Conservation (phyloP, 2,113 vertebrate genomes). For the Bungarus multicinctus region DNA sequence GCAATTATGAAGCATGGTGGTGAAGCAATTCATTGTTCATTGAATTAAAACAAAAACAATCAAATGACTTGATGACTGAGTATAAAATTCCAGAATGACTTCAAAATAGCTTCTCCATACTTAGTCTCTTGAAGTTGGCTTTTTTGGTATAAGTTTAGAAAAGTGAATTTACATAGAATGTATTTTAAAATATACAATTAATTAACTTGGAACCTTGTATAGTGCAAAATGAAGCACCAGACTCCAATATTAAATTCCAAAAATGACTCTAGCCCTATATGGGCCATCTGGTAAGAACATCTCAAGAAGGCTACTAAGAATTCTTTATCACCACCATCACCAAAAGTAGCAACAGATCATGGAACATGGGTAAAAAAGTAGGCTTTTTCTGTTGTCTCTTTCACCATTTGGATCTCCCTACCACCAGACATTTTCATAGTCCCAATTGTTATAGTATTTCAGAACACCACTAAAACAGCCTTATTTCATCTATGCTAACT, state of each 20-base stretch:
- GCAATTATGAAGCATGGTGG: background rate
- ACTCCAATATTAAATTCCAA: background rate
- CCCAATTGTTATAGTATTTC: background rate
- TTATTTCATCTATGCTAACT: background rate
- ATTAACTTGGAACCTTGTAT: background rate
- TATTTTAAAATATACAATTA: background rate
- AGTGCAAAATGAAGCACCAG: background rate
- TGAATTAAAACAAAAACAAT: background rate
- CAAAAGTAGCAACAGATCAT: background rate
- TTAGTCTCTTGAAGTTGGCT: background rate
- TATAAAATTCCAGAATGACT: background rate
- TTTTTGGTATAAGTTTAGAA: background rate
- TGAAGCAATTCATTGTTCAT: background rate
- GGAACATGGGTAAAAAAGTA: background rate
- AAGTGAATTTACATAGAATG: background rate
- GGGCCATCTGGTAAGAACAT: background rate
- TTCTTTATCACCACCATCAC: background rate
- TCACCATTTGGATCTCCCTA: background rate
- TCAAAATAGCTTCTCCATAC: background rate
- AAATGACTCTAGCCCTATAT: background rate
- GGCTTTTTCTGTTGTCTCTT: background rate
- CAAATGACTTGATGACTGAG: background rate
- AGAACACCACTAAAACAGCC: background rate
- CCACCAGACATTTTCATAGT: background rate
- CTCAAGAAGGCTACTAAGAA: background rate